phyloP scores from a whole-genome alignment of 2,797 vertebrate species.

The Rhyacichthys aspro region DNA sequence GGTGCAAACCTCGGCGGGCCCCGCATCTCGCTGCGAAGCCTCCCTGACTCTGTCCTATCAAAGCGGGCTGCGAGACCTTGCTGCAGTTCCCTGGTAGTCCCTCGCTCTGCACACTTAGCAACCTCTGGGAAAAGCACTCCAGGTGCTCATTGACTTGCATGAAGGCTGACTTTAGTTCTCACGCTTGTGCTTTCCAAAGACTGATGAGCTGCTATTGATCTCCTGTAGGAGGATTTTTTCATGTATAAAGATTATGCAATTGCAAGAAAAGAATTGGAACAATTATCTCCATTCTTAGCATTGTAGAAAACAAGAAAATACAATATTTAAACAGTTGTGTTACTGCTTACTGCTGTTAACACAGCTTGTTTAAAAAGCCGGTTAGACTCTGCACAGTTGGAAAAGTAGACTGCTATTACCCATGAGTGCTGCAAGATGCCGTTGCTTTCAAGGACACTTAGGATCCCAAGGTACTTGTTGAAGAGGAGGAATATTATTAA shows the following conservation, averaged over 20 bases:
- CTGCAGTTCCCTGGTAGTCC: constrained; percentile 63
- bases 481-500: constrained; percentile 90
- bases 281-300: constrained; percentile 53
- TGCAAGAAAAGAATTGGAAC: constrained; percentile 39
- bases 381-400: constrained; percentile 43
- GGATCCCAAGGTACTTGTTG: constrained; percentile 87
- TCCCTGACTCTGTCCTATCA: constrained; percentile 75
- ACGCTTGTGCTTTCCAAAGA: constrained; percentile 71
- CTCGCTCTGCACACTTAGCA: constrained; percentile 70
- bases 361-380: constrained; percentile 16
- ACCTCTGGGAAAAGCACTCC: constrained; percentile 80
- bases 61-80: constrained; percentile 74
- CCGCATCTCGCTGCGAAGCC: constrained; percentile 60
- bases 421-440: constrained; percentile 70
- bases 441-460: constrained; percentile 83
- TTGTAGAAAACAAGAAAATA: constrained; percentile 30
- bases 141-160: constrained; percentile 87
- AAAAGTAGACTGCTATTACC: constrained; percentile 69
- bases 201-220: constrained; percentile 79
- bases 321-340: constrained; percentile 21
- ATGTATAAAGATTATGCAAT: constrained; percentile 63
- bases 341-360: constrained; percentile 25
- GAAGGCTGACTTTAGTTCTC: constrained; percentile 80
- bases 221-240: constrained; percentile 61
- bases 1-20: constrained; percentile 79